phyloP scores from a whole-genome alignment of 2,113 vertebrate species.

The Ginglymostoma cirratum region DNA sequence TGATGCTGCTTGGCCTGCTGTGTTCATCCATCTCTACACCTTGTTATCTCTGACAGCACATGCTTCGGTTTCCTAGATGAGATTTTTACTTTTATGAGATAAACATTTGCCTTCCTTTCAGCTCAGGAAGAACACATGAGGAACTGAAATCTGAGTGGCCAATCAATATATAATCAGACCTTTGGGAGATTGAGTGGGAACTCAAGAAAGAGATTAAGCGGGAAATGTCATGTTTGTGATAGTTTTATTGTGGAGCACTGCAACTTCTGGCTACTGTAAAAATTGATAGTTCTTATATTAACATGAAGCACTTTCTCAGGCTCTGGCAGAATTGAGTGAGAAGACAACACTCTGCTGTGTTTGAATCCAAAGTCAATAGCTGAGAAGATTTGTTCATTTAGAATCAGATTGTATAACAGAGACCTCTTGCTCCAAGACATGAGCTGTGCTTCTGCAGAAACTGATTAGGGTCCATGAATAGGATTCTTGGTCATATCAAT shows the following conservation, averaged over 20 bases:
- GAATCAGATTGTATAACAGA: neutral
- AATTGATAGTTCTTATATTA: neutral
- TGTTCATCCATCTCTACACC: no score
- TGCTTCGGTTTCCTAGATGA: neutral
- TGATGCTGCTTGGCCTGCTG: no score
- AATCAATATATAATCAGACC: neutral
- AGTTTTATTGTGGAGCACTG: neutral
- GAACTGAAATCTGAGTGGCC: neutral
- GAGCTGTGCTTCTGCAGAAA: neutral
- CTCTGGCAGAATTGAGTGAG: neutral
- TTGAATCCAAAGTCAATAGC: neutral
- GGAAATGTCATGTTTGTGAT: neutral
- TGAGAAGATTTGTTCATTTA: neutral
- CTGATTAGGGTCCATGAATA: neutral
- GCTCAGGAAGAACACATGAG: neutral
- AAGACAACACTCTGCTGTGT: neutral
- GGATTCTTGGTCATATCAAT: neutral
- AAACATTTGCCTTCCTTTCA: neutral
- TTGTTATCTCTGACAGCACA: neutral
- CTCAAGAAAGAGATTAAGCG: neutral
- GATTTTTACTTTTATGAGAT: neutral
- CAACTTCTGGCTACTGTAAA: neutral
- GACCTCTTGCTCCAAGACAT: neutral
- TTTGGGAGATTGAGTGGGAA: neutral
- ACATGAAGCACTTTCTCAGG: neutral